These are phyloP conservation scores for Talpa occidentalis DNA, from an alignment of 2,113 vertebrate genomes.

Conservation along the genomic window DNA sequence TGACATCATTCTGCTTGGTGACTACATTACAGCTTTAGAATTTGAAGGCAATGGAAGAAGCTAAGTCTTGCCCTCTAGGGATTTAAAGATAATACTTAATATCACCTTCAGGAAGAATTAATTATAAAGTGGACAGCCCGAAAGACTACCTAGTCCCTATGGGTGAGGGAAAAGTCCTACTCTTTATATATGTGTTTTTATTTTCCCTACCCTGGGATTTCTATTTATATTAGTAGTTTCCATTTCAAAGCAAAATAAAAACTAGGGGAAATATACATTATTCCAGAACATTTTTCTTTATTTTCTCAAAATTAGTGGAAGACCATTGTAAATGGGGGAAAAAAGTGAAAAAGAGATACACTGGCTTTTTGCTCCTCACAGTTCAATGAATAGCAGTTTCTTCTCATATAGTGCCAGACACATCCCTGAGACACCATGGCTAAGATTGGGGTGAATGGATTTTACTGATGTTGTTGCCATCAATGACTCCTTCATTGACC, in stretches of 20 bases:
- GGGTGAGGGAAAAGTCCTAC: not conserved
- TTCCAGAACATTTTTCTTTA: not conserved
- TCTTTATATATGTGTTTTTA: not conserved
- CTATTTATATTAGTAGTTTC: not conserved
- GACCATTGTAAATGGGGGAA: not conserved
- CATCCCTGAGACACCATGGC: too few species aligned
- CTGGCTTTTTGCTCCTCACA: too few species aligned
- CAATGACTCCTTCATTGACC: too few species aligned
- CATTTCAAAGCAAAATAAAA: not conserved
- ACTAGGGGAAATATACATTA: not conserved
- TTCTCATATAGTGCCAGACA: too few species aligned
- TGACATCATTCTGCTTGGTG: not conserved
- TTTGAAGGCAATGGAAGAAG: not conserved
- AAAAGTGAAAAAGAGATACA: too few species aligned
- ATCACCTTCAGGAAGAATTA: not conserved
- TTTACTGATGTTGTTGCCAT: too few species aligned
- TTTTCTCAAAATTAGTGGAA: slow-evolving; percentile 29
- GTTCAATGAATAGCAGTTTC: too few species aligned
- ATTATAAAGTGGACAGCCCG: not conserved
- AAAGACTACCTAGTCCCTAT: not conserved
- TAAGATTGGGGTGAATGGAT: too few species aligned
- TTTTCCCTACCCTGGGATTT: not conserved
- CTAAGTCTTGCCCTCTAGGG: not conserved
- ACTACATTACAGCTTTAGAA: not conserved
- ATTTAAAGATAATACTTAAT: not conserved